Conservation (phyloP, 1,140 invertebrate species). For the Solenopsis fugax region DNA sequence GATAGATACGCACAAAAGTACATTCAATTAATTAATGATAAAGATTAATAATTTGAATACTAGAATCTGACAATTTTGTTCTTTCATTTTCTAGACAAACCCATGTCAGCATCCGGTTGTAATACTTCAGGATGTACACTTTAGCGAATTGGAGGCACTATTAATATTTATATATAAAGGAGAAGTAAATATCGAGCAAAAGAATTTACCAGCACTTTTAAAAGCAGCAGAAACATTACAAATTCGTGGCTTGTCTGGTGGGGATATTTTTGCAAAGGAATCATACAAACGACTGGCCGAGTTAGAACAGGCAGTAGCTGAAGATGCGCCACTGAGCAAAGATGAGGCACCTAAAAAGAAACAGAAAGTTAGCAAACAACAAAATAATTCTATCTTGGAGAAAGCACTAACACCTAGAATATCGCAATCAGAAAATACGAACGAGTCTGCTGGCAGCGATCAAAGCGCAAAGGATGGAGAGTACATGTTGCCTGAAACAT, state of each 20-base stretch:
- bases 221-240: conserved; percentile 89
- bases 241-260: conserved; percentile 89
- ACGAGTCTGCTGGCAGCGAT: conserved; percentile 79
- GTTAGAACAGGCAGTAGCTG: conserved; percentile 75
- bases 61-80: conserved; percentile 1
- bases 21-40: neutral
- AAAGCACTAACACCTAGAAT: conserved; percentile 78
- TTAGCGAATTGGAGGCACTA: conserved; percentile 88
- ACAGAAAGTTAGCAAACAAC: conserved; percentile 76
- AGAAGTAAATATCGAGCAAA: conserved; percentile 90
- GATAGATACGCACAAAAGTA: neutral
- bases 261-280: conserved; percentile 83
- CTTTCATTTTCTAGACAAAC: conserved; percentile 87
- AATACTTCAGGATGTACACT: conserved; percentile 90
- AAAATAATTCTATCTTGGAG: conserved; percentile 81
- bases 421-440: conserved; percentile 71
- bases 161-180: conserved; percentile 90
- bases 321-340: conserved; percentile 56
- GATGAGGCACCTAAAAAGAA: conserved; percentile 81
- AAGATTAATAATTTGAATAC: conserved; percentile 7
- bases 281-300: conserved; percentile 82
- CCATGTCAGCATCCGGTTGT: conserved; percentile 90
- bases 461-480: conserved; percentile 78
- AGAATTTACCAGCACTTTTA: conserved; percentile 88
- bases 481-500: conserved; percentile 65